Evolutionary conservation across 92 coral and sea anemone genomes (phyloP), one percentile per base, ranked within the genome.

Genomic region (Nematostella vectensis): DNA sequence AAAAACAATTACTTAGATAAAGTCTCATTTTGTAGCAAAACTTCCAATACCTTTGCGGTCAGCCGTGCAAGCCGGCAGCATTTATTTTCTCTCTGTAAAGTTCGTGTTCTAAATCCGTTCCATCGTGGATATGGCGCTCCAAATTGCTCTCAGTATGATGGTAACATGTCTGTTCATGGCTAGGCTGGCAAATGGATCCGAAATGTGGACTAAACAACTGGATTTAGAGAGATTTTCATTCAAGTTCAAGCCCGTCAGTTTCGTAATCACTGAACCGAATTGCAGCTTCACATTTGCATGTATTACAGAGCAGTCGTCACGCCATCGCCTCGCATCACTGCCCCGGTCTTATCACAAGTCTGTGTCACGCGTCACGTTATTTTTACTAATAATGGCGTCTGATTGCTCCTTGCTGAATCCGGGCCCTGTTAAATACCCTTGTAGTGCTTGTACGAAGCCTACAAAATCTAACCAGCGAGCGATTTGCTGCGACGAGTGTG

Each of bases 401-500:
- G 40, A 33, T 33, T 33, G 40, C 40, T 33, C 40, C 40, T 6
- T 33, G 40, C 6, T 33, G 40, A 58, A 58, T 37, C 63, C 63
- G 12, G 63, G 63, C 8, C 63, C 63, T 2, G 12, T 17, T 37
- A 58, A 57, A 23, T 13, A 50, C 22, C 74, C 74, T 39, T 74
- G 75, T 44, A 67, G 81, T 17, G 38, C 47, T 47, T 74, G 64
- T 51, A 10, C 40, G 16, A 67, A 74, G 48, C 31, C 62, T 6
- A 61, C 58, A n/a, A 67, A 45, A 50, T 48, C 74, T 4, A 66
- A 74, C 40, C 74, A 74, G 28, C 48, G 53, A 1, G 74, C 67
- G 12, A 55, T 74, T 18, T 36, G 57, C 25, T 74, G 81, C 29
- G 63, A 74, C 40, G 61, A 31, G 18, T 74, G 81, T 59, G 44